Evolutionary conservation across 2,113 vertebrate genomes (phyloP).

Genomic region (Pheucticus melanocephalus): DNA sequence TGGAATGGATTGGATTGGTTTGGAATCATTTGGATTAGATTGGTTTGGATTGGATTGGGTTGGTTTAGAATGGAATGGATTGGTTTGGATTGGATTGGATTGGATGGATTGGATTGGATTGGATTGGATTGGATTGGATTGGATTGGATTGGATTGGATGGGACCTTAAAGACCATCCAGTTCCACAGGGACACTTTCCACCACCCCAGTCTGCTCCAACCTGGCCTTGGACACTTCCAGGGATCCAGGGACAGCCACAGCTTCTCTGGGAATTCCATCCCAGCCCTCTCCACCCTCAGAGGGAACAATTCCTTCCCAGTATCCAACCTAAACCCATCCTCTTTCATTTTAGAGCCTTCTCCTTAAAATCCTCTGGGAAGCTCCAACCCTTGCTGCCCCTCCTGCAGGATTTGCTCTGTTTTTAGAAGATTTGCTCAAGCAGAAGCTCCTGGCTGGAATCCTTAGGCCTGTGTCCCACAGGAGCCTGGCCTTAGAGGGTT

Average conservation of each 20-base stretch:
- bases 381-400: not conserved
- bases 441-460: not conserved
- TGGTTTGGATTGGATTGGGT: too few species aligned
- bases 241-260: not conserved
- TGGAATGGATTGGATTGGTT: not conserved
- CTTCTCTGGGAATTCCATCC: not conserved
- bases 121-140: rapidly evolving
- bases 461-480: not conserved
- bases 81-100: too few species aligned
- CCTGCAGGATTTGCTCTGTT: not conserved
- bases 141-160: not conserved
- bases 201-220: not conserved
- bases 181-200: not conserved
- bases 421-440: not conserved
- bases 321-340: not conserved
- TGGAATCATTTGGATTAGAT: too few species aligned
- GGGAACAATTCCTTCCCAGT: not conserved
- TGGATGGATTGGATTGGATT: too few species aligned
- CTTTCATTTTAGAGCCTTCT: not conserved
- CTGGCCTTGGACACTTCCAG: not conserved
- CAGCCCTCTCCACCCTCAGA: not conserved
- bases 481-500: not conserved
- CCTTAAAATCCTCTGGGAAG: not conserved
- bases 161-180: not conserved
- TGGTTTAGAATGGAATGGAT: not conserved